Conservation (phyloP, 2,113 vertebrate species). For the Gymnarchus niloticus region DNA sequence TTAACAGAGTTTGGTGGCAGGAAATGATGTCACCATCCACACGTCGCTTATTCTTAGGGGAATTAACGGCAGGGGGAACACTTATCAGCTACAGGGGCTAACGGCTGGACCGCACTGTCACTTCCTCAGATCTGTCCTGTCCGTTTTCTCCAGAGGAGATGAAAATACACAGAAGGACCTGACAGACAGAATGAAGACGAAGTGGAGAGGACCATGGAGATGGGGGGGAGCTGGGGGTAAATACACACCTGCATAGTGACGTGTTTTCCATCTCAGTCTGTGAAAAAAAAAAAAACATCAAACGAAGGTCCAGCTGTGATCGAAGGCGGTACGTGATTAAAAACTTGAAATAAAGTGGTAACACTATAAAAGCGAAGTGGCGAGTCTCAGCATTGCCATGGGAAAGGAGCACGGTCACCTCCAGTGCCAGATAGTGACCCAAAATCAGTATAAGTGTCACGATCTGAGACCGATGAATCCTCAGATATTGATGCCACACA, state of each 20-base stretch:
- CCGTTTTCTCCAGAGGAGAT: slow-evolving; percentile 24
- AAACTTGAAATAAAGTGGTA: not conserved
- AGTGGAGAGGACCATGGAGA: not conserved
- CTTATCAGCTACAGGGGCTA: too few species aligned
- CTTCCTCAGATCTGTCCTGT: slow-evolving; percentile 40
- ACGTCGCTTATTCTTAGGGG: slow-evolving; percentile 30
- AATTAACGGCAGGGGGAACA: not conserved
- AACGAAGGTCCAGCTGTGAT: not conserved
- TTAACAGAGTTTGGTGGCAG: slow-evolving; percentile 80
- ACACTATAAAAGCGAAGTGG: slow-evolving; percentile 6
- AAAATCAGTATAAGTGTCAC: not conserved
- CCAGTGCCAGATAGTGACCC: not conserved
- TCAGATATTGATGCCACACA: not conserved
- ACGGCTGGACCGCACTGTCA: not conserved
- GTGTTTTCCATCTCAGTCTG: too few species aligned
- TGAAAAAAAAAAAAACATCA: too few species aligned
- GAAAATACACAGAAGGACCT: slow-evolving; percentile 33
- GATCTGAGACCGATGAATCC: not conserved
- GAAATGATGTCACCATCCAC: slow-evolving; percentile 64
- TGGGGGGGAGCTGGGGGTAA: not conserved
- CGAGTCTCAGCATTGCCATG: not conserved
- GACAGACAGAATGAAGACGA: slow-evolving; percentile 34
- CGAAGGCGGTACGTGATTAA: not conserved
- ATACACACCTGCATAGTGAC: too few species aligned
- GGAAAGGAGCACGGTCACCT: not conserved